Conservation (phyloP, 2,113 vertebrate genomes). For the Archocentrus centrarchus region DNA sequence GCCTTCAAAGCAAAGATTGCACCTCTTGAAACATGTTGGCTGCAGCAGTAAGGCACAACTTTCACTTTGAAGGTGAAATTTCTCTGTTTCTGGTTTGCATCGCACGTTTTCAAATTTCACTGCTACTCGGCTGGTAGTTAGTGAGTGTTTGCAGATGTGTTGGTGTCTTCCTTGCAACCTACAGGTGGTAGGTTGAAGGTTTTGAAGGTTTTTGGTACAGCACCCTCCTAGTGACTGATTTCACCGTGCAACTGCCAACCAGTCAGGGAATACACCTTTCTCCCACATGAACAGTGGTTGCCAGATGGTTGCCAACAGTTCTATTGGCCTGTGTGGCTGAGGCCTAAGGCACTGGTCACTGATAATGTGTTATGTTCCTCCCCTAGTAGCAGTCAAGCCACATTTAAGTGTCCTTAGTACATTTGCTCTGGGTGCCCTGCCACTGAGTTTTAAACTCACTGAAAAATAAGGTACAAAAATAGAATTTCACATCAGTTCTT, state of each 20-base stretch:
- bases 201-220: not conserved
- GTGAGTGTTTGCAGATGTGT: not conserved
- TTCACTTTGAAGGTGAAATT: no score
- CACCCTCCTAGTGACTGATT: not conserved
- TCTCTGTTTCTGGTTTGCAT: no score
- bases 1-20: not conserved
- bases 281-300: not conserved
- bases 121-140: not conserved
- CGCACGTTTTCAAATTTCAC: not conserved
- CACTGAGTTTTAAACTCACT: not conserved
- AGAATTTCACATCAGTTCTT: not conserved
- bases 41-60: no score
- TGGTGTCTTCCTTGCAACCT: not conserved
- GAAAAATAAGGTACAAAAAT: not conserved
- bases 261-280: not conserved
- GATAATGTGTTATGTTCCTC: constrained; percentile 30
- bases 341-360: constrained; percentile 6
- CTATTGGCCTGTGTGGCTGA: not conserved
- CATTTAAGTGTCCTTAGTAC: constrained; percentile 4
- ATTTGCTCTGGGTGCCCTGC: not conserved
- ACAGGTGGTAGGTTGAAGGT: not conserved
- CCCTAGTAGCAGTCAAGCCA: constrained; percentile 24
- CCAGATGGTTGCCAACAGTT: not conserved
- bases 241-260: not conserved
- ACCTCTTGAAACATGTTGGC: not conserved